Conservation (phyloP, 1,140 invertebrate species). For the Cepaea nemoralis region DNA sequence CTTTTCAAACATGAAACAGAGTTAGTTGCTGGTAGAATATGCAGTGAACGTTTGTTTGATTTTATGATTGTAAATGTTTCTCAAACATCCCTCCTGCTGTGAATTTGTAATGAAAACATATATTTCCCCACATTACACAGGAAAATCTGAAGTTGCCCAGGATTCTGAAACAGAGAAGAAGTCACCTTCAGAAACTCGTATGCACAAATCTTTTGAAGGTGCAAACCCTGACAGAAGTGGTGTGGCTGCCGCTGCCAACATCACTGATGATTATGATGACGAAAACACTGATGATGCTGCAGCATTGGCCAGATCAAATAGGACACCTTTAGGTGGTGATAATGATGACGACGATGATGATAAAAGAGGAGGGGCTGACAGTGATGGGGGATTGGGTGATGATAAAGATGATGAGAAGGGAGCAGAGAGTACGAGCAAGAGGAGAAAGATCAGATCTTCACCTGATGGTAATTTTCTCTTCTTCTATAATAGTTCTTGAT, state of each 20-base stretch:
- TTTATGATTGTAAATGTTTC: no score
- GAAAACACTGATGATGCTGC: slow-evolving; percentile 35
- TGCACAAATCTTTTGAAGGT: slow-evolving; percentile 30
- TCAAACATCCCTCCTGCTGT: no score
- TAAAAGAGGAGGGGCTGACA: slow-evolving; percentile 20
- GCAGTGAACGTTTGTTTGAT: no score
- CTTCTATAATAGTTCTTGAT: neutral
- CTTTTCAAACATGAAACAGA: no score
- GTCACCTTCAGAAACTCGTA: neutral
- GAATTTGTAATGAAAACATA: neutral
- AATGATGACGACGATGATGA: slow-evolving; percentile 39
- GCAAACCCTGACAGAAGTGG: slow-evolving; percentile 39
- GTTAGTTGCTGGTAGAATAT: no score
- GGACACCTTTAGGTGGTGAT: slow-evolving; percentile 5
- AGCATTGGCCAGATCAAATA: slow-evolving; percentile 5
- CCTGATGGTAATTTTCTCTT: slow-evolving; percentile 20
- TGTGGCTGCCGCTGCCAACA: neutral
- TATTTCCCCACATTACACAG: neutral
- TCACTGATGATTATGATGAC: slow-evolving; percentile 23
- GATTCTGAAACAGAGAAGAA: slow-evolving; percentile 21
- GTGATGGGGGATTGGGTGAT: slow-evolving; percentile 28
- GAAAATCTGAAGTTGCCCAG: slow-evolving; percentile 1
- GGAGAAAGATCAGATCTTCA: slow-evolving; percentile 29
- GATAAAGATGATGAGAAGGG: slow-evolving; percentile 41
- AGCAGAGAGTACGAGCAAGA: slow-evolving; percentile 16